These are phyloP conservation scores for Ctenosaura bakeri DNA, from an alignment of 2,797 vertebrate species.

Conservation along the genomic window DNA sequence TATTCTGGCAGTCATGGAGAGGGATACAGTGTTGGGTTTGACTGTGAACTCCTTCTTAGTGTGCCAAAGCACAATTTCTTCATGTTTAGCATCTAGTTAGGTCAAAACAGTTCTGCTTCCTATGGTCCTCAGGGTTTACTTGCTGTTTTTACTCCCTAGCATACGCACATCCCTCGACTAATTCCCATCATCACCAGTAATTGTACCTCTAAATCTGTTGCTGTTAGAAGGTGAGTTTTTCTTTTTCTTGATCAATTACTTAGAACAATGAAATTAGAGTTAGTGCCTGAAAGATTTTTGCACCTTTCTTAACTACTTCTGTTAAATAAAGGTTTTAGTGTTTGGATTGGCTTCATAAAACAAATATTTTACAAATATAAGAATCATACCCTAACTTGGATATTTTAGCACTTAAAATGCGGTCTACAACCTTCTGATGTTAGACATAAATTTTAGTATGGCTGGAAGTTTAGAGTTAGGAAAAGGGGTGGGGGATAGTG, in stretches of 20 bases:
- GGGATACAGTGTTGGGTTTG: too few relatives aligned
- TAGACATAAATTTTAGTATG: neutral
- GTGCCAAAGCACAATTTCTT: neutral
- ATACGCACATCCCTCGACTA: slow-evolving; percentile 94
- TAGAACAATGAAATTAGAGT: neutral
- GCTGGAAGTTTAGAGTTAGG: neutral
- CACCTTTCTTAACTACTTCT: neutral
- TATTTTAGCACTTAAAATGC: neutral
- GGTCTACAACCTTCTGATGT: neutral
- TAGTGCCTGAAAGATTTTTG: neutral
- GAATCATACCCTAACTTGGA: neutral
- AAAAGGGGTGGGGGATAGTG: neutral
- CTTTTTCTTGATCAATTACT: neutral
- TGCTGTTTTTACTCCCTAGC: slow-evolving; percentile 77
- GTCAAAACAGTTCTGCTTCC: slow-evolving; percentile 26
- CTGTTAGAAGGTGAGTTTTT: slow-evolving; percentile 91
- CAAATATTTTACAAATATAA: neutral
- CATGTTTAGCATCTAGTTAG: neutral
- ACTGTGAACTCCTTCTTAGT: neutral
- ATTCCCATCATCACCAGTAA: slow-evolving; percentile 99
- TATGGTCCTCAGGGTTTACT: neutral
- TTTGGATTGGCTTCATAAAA: neutral
- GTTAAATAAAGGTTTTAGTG: neutral
- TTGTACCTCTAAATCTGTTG: slow-evolving; percentile 96
- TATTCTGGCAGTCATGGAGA: neutral